Evolutionary conservation across 2,888 invertebrate species (phyloP), one percentile per base, ranked within the genome.

Genomic region (Netelia fuscicornis): DNA sequence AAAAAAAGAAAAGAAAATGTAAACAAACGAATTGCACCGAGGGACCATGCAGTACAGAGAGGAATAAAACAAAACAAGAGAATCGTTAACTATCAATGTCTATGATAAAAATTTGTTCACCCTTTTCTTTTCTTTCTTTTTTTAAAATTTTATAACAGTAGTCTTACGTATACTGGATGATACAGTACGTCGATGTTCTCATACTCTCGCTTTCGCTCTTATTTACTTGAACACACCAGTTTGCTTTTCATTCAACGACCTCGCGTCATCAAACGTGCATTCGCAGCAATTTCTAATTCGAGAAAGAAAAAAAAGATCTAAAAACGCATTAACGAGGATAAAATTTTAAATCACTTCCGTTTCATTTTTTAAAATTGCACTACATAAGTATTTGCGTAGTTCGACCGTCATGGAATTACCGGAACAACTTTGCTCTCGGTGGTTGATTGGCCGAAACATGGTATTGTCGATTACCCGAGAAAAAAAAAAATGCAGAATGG

Each of bases 21-120:
- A 75, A 74, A 62, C 58, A 42, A 87, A 87, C 86, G 81, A 84
- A 90, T 91, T 89, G 90, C 91, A 91, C 87, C 89, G 86, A 89
- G 88, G 86, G 75, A 81, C 84, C 79, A 86, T 81, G 86, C 86
- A 85, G 86, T 81, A 71, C 56, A 68, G 71, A 82, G 52, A 72
- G 10, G 37, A 37, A 37, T 48, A 58, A 81, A 81, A 82, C 68
- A 74, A 20, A 44, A 37, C 37, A 65, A 74, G 56, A 74, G 30
- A 68, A 79, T 76, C 67, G 72, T 84, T 64, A 80, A 80, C 67
- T 76, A 64, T 44, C 68, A 65, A 44, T 77, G 48, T 83, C 79
- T 77, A 84, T 54, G 67, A 76, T 81, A 68, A 54, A 52, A 83
- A 78, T 78, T 83, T 70, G 58, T 72, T 81, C 48, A 64, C 56